Base-by-base conservation (phyloP, 2,797 vertebrate genomes). In the Oryzias sinensis region DNA sequence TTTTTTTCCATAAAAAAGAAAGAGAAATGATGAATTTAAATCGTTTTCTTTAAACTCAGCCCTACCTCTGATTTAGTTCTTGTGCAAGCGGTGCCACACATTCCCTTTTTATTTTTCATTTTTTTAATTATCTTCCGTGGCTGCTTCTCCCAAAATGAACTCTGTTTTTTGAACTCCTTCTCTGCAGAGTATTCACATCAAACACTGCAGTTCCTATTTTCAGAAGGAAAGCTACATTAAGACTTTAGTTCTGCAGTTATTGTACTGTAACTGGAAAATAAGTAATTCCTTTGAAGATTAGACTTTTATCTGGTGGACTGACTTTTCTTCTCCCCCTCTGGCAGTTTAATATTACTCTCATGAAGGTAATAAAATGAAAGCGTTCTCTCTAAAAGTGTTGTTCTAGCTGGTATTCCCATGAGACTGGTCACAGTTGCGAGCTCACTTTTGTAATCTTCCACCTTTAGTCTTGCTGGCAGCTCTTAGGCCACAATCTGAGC, bases 321-420 rank as follows among this genome's bases (percentile, higher is more conserved):
- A 48, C 22, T 54, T 62, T 42, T 33, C 25, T 14, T 47, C 42
- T 44, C 11, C 18, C 43, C 22, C 27, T 44, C 53, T 41, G 42
- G 47, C 20, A 20, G 29, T 64, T 44, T 50, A 20, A 56, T 41
- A 43, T 37, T 22, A 45, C 50, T 56, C 47, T 50, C 18, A 45
- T 43, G 52, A 56, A 43, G 43, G 18, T 56, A 63, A 37, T 24
- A 54, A 62, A 56, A 49, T 27, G 16, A 53, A 13, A n/a, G 22
- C 24, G 2, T 53, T 40, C 24, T 48, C 33, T 53, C 24, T 53
- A 25, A 53, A 42, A 44, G 52, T 49, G 45, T 63, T 43, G 11
- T 47, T 43, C 16, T 49, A 37, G 27, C 24, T 25, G 29, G 53
- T 49, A 43, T 37, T 50, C 53, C 40, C 24, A 43, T 7, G 27